Base-by-base conservation (phyloP, 2,113 vertebrate genomes). In the Pipra filicauda region DNA sequence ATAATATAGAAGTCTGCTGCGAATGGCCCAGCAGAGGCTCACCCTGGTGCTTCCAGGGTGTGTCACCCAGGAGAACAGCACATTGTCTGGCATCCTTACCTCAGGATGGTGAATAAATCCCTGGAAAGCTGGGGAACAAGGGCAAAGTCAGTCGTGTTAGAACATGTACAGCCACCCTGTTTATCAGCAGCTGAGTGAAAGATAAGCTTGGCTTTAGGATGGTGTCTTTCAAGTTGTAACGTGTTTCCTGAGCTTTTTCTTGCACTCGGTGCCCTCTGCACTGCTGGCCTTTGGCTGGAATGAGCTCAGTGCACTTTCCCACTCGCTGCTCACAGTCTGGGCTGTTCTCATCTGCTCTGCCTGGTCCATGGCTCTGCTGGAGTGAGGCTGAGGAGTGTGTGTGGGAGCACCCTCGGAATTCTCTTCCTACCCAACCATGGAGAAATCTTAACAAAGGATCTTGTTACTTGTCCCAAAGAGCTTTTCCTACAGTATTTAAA, bases 31-130 rank as follows among this genome's bases (percentile, higher is more conserved):
- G 12, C 59, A 52, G 15, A 61, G 28, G 15, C 41, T 70, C 24
- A 3, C 33, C n/a, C 66, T 70, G 2, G 0, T 20, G 31, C n/a
- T 37, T 65, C 41, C 18, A 2, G 22, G 13, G 15, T 6, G 39
- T 30, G 9, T 62, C n/a, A 5, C 41, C 48, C 33, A 31, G 22
- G 39, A 46, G 70, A 66, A 6, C 39, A 28, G 27, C 12, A 5
- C 15, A 0, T 5, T 26, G 49, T 26, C 48, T 24, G 49, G 49
- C 24, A 27, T 52, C 51, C 41, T 48, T 62, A 0, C 19, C 21
- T 77, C 30, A 28, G 19, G 33, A 16, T 14, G 31, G 57, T 1
- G 31, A 18, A 8, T 55, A 37, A 82, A 91, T 95, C 85, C 77
- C 70, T 91, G 78, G 85, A 72, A 78, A 89, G 77, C 77, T 46